A percentile compares a stretch with the other conserved stretches of the same genome.
Conservation (phyloP, 2,888 invertebrate species). For the Plemyria rubiginata region DNA sequence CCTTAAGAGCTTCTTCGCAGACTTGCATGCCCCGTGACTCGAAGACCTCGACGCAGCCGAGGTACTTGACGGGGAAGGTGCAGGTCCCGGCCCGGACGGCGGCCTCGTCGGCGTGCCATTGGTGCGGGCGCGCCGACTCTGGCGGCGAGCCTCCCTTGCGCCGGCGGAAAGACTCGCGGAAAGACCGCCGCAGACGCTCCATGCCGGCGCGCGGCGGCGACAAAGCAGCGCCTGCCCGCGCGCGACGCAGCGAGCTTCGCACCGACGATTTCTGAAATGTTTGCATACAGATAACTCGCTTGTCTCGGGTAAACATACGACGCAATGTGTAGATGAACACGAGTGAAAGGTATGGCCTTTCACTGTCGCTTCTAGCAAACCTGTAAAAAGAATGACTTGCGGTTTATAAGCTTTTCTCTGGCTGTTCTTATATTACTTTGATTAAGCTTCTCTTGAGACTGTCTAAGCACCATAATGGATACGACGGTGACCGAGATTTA, state of each 20-base stretch:
- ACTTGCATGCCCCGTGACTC: constrained; percentile 99
- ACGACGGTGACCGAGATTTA: neutral
- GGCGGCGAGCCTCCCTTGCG: constrained; percentile 92
- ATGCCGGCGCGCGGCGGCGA: constrained; percentile 86
- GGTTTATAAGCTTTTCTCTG: constrained; percentile 1
- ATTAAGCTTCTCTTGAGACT: neutral
- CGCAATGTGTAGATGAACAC: constrained; percentile 12
- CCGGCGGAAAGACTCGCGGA: constrained; percentile 96
- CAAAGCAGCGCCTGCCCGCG: constrained; percentile 78
- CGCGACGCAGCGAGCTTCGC: constrained; percentile 77
- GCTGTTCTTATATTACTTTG: neutral
- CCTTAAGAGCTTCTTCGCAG: constrained; percentile 99
- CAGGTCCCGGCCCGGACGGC: constrained; percentile 98
- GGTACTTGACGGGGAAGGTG: constrained; percentile 98
- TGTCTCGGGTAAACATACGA: constrained; percentile 14
- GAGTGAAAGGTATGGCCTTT: constrained; percentile 21
- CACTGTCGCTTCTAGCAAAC: constrained; percentile 11
- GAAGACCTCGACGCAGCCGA: constrained; percentile 99
- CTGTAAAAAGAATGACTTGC: constrained; percentile 3
- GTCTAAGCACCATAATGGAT: neutral
- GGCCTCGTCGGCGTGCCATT: constrained; percentile 99
- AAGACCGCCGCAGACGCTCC: constrained; percentile 95
- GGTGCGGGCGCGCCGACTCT: constrained; percentile 97
- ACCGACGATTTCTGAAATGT: constrained; percentile 77
- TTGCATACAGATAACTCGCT: constrained; percentile 18